Conservation (phyloP, 1,140 invertebrate genomes). For the Papilio aristodemus region DNA sequence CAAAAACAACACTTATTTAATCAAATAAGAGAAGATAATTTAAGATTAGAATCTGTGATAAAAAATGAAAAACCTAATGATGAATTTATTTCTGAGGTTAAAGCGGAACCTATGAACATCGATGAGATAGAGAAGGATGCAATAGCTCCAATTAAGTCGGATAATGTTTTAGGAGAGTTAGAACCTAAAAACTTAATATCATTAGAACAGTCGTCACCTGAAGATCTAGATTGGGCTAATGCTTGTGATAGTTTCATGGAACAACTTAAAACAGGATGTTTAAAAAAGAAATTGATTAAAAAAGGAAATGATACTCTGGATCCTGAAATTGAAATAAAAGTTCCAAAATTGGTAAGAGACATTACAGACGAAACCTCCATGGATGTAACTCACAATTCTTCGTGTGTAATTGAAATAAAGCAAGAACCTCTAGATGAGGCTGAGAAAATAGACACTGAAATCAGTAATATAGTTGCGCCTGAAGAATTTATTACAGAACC, state of each 20-base stretch:
- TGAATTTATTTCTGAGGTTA: constrained; percentile 57
- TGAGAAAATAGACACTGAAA: constrained; percentile 45
- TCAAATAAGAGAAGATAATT: constrained; percentile 75
- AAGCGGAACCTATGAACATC: constrained; percentile 74
- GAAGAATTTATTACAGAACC: constrained; percentile 41
- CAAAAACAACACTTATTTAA: constrained; percentile 76
- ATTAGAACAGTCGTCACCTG: constrained; percentile 35
- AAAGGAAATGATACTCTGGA: constrained; percentile 69
- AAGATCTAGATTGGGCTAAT: constrained; percentile 82
- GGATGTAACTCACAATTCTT: constrained; percentile 13
- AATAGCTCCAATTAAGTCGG: constrained; percentile 65
- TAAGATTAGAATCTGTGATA: constrained; percentile 71
- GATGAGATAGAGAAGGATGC: constrained; percentile 76
- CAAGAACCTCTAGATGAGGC: constrained; percentile 68
- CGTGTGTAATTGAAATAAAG: constrained; percentile 57
- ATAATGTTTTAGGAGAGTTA: constrained; percentile 56
- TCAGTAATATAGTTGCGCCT: constrained; percentile 25
- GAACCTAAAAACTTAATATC: constrained; percentile 40
- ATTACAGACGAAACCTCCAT: not conserved
- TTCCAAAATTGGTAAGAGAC: constrained; percentile 42
- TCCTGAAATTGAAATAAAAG: constrained; percentile 52
- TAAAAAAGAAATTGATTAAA: constrained; percentile 81
- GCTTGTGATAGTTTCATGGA: constrained; percentile 87
- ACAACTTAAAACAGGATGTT: constrained; percentile 82
- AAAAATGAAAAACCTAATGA: constrained; percentile 58